Conservation (phyloP, 2,113 vertebrate genomes). For the Motacilla tschutschensis region DNA sequence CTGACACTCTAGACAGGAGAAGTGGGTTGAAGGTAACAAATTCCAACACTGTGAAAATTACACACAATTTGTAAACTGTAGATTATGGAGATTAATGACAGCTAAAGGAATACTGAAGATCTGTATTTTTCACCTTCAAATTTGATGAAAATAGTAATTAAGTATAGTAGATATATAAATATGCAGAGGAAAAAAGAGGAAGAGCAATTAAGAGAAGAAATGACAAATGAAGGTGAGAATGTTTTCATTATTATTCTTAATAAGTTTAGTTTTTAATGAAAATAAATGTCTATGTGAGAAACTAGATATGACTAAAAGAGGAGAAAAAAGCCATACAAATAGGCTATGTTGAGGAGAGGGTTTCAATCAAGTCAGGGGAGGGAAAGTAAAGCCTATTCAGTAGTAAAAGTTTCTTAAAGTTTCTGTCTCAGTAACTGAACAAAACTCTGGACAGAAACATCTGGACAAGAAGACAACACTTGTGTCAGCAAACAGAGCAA, state of each 20-base stretch:
- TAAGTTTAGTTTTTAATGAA: neutral
- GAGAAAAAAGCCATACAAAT: neutral
- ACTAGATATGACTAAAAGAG: neutral
- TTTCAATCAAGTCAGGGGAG: neutral
- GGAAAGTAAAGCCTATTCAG: neutral
- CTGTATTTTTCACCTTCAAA: neutral
- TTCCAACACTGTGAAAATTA: neutral
- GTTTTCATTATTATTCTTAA: neutral
- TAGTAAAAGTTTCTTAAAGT: neutral
- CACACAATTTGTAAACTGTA: neutral
- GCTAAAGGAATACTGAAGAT: neutral
- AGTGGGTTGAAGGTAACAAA: neutral
- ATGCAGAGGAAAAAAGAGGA: neutral
- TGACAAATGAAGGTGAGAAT: neutral
- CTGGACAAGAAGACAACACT: neutral
- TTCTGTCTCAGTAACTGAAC: neutral
- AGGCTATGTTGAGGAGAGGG: neutral
- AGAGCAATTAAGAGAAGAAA: neutral
- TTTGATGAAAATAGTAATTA: neutral
- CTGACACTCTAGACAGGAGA: neutral
- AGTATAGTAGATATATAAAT: neutral
- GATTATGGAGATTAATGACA: neutral
- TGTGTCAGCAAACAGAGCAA: neutral
- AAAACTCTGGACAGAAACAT: neutral
- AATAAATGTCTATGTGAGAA: neutral